Evolutionary conservation across 2,888 invertebrate genomes (phyloP), one percentile per base, ranked within the genome.

Genomic region (Criorhina ranunculi): DNA sequence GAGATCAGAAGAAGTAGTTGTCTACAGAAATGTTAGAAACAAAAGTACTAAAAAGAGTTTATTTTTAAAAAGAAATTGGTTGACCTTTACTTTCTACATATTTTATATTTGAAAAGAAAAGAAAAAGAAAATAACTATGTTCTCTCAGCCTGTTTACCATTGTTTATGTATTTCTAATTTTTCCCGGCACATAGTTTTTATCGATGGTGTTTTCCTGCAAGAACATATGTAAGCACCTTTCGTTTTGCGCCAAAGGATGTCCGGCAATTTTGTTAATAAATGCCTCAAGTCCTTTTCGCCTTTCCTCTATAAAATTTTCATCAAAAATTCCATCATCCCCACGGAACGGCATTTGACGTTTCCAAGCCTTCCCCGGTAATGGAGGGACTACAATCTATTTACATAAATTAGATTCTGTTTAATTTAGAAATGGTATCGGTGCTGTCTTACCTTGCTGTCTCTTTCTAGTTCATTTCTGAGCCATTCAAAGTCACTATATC

Each of bases 401-500:
- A 62, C 40, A 35, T 66, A 12, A 49, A 66, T 62, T 8, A 7
- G n/a, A 2, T n/a, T 24, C 19, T 19, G 5, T 33, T 59, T 17
- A 33, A 42, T 40, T 57, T 29, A 46, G 17, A 46, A 44, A 17
- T 11, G 55, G 24, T 5, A 4, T 49, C 24, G 0, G 1, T 37
- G 0, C 0, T 1, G 0, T 12, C 91, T 92, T 92, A 97, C 98
- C 95, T 99, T 99, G 93, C 99, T 99, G 92, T 99, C 99, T 92
- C 99, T 94, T 93, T 99, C 99, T 90, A 99, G 93, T 93, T 99
- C 99, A 91, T 97, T 98, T 93, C 99, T 95, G 87, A 99, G 93
- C 99, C 99, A 99, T 93, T 99, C 99, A 93, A 99, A 99, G 93
- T 99, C 99, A 93, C 99, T 99, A 93, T 99, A 99, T 91, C 99